Base-by-base conservation (phyloP, 2,113 vertebrate genomes). In the Bubo bubo region DNA sequence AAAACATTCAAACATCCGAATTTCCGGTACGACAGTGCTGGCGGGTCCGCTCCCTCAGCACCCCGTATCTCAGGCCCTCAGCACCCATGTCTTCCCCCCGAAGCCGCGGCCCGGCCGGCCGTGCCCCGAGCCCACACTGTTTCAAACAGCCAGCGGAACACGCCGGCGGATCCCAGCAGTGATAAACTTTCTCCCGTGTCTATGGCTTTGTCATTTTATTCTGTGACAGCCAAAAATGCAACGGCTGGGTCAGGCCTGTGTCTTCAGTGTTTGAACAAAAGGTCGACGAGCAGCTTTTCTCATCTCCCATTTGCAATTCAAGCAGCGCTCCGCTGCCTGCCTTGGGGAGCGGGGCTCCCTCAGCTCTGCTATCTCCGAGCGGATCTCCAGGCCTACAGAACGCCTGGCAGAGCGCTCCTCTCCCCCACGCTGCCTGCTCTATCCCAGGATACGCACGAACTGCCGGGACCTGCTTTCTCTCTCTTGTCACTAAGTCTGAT, bases 241-340 rank as follows among this genome's bases (percentile, higher is more conserved):
- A 41, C 9, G 53, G 79, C 90, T 77, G 82, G 93, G 94, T 96
- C 98, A 97, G 87, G 87, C 76, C 95, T 84, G 79, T 43, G 75
- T 80, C 93, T 97, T 88, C 92, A 17, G 37, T 26, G 58, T 86
- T 76, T 93, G 91, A 96, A 94, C 87, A 93, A 87, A 97, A 97
- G 94, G 95, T 87, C 45, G 28, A 94, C 15, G 70, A 80, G 92
- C 91, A 92, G 96, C 77, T 93, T 93, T 93, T 86, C 90, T 91
- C 73, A 41, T 47, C 27, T 83, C 72, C 41, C n/a, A 90, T 94
- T 93, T 97, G 95, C 96, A 97, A 93, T 95, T 95, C 97, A 95
- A 95, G 71, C 45, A 63, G 24, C 6, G 71, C 49, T 73, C 56
- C 4, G 26, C 67, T 47, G 62, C 14, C 41, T 37, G 82, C 45